Evolutionary conservation across 1,140 invertebrate genomes (phyloP), one percentile per base, ranked within the genome.

Genomic region (Temnothorax longispinosus): DNA sequence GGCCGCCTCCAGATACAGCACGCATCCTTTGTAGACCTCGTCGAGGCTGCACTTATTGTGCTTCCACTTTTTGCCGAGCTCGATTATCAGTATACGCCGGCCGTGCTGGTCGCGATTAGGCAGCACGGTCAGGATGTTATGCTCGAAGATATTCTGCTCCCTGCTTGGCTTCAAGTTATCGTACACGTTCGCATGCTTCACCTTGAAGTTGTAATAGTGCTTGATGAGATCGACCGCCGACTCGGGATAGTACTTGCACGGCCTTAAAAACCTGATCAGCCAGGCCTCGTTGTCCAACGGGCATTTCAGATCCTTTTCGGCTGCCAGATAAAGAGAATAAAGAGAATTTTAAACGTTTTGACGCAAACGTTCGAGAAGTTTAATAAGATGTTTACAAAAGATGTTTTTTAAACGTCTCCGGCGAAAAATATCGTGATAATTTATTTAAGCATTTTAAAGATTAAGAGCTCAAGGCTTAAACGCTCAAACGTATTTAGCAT

Each of bases 21-120:
- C 97, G 86, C 97, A 97, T 1, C 97, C 98, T 93, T 98, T 98
- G 95, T 97, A 98, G 7, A 98, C 97, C 92, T 98, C 98, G 92
- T 98, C 98, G 21, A 98, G 94, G 3, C 95, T 95, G 60, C 97
- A 97, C 94, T 98, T 97, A 89, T 97, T 97, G 92, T 97, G 97
- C 92, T 98, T 98, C 98, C 98, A 98, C 94, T 97, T 98, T 92
- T 98, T 98, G 93, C 98, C 98, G 81, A 98, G 94, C 94, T 98
- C 97, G 18, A 98, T 96, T 41, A 98, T 96, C 6, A 98, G 95
- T 54, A 98, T 96, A 76, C 98, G 96, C 50, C 97, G 95, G 0
- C 97, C 97, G 2, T 95, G 91, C 91, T 98, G 97, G 94, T 98
- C 97, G 18, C 97, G 96, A 87, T 96, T 97, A 0, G 97, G 97